phyloP scores from a whole-genome alignment of 2,888 invertebrate genomes.

The Plagiodera versicolora region DNA sequence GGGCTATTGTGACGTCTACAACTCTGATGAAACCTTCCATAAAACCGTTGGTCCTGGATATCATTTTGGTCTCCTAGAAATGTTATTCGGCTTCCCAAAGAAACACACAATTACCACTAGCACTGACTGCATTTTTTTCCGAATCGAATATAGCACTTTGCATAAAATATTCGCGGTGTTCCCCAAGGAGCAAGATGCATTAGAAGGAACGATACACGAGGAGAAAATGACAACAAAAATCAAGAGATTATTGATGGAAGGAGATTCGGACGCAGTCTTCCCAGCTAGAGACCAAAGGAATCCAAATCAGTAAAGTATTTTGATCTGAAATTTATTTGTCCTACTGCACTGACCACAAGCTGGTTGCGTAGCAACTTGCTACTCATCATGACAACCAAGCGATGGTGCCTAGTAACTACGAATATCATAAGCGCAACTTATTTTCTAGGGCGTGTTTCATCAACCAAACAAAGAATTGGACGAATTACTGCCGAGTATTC shows the following conservation, averaged over 20 bases:
- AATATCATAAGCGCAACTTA: neutral
- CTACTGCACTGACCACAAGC: too few species aligned
- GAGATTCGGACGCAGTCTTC: neutral
- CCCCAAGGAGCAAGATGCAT: slow-evolving; percentile 22
- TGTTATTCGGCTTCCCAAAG: slow-evolving; percentile 58
- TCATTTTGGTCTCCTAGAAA: slow-evolving; percentile 56
- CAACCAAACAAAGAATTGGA: slow-evolving; percentile 14
- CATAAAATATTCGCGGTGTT: slow-evolving; percentile 20
- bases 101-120: slow-evolving; percentile 58
- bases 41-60: slow-evolving; percentile 19
- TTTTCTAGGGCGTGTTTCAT: slow-evolving; percentile 19
- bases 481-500: slow-evolving; percentile 20
- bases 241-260: neutral
- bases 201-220: slow-evolving; percentile 9
- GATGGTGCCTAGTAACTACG: too few species aligned
- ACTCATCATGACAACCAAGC: too few species aligned
- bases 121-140: slow-evolving; percentile 59
- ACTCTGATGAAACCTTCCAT: slow-evolving; percentile 14
- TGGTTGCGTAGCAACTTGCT: too few species aligned
- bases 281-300: neutral
- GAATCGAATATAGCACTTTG: slow-evolving; percentile 52
- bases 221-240: neutral
- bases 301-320: neutral
- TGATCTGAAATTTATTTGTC: too few species aligned
- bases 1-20: slow-evolving; percentile 23